phyloP scores from a whole-genome alignment of 1,140 invertebrate genomes.

The Choristoneura fumiferana region DNA sequence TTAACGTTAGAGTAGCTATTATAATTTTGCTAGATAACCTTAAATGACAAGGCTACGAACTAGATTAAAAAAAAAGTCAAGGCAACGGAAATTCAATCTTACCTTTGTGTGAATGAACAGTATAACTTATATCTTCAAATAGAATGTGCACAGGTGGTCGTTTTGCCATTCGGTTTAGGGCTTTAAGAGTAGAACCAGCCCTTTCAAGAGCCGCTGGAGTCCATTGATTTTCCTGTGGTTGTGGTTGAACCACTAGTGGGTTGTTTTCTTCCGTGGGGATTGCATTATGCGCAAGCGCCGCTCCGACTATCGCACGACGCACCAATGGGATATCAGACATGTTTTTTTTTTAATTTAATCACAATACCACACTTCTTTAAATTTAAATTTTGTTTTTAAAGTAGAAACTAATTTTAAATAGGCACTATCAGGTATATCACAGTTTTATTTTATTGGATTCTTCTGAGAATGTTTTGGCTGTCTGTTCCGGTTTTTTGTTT shows the following conservation, averaged over 20 bases:
- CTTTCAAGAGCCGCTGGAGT: conserved; percentile 68
- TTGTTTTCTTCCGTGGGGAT: conserved; percentile 29
- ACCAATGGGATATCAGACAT: conserved; percentile 62
- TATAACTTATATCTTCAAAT: conserved; percentile 82
- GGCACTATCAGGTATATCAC: not conserved
- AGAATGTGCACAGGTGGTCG: conserved; percentile 81
- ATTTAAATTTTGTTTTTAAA: not conserved
- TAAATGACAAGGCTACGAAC: not conserved
- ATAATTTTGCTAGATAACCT: too few species aligned
- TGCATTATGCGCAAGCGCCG: conserved; percentile 43
- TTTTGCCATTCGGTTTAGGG: conserved; percentile 73
- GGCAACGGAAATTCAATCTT: conserved; percentile 19
- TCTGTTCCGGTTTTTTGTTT: not conserved
- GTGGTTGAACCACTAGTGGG: conserved; percentile 35
- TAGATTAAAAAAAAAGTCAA: not conserved
- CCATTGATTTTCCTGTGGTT: conserved; percentile 59
- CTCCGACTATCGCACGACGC: conserved; percentile 57
- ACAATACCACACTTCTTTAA: conserved; percentile 13
- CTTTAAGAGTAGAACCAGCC: conserved; percentile 69
- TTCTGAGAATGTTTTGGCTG: not conserved
- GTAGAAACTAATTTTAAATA: not conserved
- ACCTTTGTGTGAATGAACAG: conserved; percentile 75
- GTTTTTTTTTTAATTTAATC: conserved; percentile 23
- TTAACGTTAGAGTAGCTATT: too few species aligned
- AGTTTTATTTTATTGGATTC: not conserved